phyloP scores from a whole-genome alignment of 2,797 vertebrate species.

The Melanogrammus aeglefinus region DNA sequence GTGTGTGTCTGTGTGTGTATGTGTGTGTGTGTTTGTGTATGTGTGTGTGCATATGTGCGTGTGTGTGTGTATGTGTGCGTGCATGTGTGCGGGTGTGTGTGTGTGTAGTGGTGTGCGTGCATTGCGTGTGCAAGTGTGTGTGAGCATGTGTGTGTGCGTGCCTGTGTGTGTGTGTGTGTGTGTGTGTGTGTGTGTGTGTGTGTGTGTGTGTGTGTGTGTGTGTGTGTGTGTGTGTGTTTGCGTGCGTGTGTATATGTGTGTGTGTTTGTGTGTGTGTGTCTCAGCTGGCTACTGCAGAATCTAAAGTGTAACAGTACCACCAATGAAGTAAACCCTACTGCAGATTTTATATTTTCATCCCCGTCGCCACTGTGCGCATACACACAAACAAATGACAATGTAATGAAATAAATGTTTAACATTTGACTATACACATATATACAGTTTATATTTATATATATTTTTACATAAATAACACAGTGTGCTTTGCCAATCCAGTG shows the following conservation, averaged over 20 bases:
- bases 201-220: neutral
- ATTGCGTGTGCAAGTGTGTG: too few relatives aligned
- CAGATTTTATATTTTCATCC: conserved; percentile 14
- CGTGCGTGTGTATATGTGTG: neutral
- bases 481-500: conserved; percentile 50
- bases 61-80: too few relatives aligned
- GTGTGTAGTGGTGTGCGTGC: neutral
- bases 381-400: conserved; percentile 27
- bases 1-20: conserved; percentile 13
- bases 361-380: conserved; percentile 7
- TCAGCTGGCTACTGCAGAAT: conserved; percentile 17
- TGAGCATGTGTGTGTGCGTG: conserved; percentile 19
- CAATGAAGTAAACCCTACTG: conserved; percentile 24
- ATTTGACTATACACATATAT: neutral
- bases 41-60: too few relatives aligned
- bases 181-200: too few relatives aligned
- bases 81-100: too few relatives aligned
- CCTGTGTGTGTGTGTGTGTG: too few relatives aligned
- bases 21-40: neutral
- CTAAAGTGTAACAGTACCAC: conserved; percentile 6
- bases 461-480: conserved; percentile 1
- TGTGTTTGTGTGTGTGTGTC: neutral
- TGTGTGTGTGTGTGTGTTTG: conserved; percentile 16
- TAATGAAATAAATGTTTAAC: neutral
- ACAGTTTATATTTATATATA: neutral